Conservation (phyloP, 2,113 vertebrate species). For the Holacanthus passer region DNA sequence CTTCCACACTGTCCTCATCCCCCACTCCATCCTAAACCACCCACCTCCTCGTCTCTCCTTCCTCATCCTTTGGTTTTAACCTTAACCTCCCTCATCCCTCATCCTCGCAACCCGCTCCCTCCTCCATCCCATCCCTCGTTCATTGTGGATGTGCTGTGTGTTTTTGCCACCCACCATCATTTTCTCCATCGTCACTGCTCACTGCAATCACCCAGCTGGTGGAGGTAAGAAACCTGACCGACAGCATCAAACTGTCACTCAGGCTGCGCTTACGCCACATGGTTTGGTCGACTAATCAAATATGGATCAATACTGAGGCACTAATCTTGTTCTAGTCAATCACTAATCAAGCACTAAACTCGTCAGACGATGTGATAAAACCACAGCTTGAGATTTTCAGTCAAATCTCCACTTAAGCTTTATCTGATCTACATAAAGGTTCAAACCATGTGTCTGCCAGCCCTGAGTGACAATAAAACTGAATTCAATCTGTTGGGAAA, state of each 20-base stretch:
- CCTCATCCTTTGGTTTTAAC: conserved; percentile 35
- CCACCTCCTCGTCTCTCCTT: conserved; percentile 29
- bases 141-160: conserved; percentile 85
- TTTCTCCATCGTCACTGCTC: conserved; percentile 82
- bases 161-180: conserved; percentile 72
- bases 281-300: conserved; percentile 10
- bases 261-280: conserved; percentile 1
- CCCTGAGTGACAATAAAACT: conserved; percentile 38
- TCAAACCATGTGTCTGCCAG: conserved; percentile 37
- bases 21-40: conserved; percentile 24
- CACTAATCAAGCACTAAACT: no score
- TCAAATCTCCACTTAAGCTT: not conserved
- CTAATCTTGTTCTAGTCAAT: not conserved
- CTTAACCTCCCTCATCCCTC: conserved; percentile 15
- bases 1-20: conserved; percentile 22
- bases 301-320: not conserved
- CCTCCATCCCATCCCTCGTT: conserved; percentile 55
- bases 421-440: not conserved
- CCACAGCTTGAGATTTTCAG: not conserved
- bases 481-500: not conserved
- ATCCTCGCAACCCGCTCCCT: conserved; percentile 10
- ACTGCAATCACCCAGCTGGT: conserved; percentile 86
- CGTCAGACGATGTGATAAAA: no score
- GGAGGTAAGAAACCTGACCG: conserved; percentile 83
- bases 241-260: conserved; percentile 39